Percentiles rank a stretch among this genome's conserved stretches.
These are phyloP conservation scores for Aythya fuligula DNA, from an alignment of 2,797 vertebrate genomes.

Conservation along the genomic window DNA sequence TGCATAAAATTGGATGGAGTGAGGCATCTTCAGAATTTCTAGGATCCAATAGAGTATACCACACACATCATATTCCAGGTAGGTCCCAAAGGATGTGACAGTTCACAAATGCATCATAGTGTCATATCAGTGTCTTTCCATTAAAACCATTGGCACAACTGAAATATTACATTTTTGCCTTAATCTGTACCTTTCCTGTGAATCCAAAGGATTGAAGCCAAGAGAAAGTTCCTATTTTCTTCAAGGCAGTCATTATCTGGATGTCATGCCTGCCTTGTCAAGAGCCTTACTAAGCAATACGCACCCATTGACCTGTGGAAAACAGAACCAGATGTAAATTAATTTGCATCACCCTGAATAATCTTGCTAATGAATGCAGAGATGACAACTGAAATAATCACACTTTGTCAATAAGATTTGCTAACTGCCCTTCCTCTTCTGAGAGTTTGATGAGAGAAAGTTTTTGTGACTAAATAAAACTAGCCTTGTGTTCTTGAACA, in stretches of 20 bases:
- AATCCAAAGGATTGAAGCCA: not conserved
- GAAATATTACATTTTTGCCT: not conserved
- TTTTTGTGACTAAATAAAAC: not conserved
- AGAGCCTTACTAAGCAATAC: not conserved
- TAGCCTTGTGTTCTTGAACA: not conserved
- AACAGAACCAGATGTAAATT: conserved; percentile 1
- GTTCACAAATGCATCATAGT: not conserved
- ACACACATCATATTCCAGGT: not conserved
- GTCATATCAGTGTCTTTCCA: not conserved
- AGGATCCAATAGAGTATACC: not conserved
- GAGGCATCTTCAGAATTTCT: not conserved
- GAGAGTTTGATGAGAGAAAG: not conserved
- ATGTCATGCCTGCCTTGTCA: not conserved
- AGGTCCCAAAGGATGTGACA: not conserved
- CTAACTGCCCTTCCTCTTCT: not conserved
- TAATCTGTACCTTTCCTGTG: not conserved
- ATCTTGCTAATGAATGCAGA: not conserved
- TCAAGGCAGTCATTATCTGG: not conserved
- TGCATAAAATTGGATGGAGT: not conserved
- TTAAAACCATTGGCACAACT: not conserved
- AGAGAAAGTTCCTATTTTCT: not conserved
- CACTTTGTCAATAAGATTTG: not conserved
- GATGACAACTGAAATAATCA: not conserved
- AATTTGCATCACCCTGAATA: not conserved
- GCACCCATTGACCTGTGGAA: conserved; percentile 13